Conservation (phyloP, 2,888 invertebrate genomes). For the Pterostichus madidus region DNA sequence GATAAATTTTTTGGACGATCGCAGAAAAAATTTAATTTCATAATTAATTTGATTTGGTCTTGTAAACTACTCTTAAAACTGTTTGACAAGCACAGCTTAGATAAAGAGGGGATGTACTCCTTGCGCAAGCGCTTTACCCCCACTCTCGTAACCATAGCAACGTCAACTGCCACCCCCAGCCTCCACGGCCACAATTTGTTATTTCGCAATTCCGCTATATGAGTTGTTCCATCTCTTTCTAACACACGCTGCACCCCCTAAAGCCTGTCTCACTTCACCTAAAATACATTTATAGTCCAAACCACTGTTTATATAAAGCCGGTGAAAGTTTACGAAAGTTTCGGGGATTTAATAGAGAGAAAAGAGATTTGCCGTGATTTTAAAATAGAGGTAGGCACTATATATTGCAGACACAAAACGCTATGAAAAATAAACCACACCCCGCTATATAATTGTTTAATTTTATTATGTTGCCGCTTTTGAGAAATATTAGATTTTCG, state of each 20-base stretch:
- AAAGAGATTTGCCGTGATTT: slow-evolving; percentile 17
- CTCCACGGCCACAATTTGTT: slow-evolving; percentile 65
- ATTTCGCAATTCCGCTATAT: slow-evolving; percentile 66
- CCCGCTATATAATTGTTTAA: slow-evolving; percentile 59
- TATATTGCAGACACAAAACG: slow-evolving; percentile 52
- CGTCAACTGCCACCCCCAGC: slow-evolving; percentile 64
- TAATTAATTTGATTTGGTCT: no score
- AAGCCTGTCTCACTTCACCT: slow-evolving; percentile 55
- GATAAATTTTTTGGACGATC: no score
- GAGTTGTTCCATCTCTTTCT: slow-evolving; percentile 53
- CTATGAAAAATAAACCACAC: slow-evolving; percentile 57
- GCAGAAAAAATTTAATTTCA: no score
- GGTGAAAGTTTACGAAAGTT: slow-evolving; percentile 22
- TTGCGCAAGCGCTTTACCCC: slow-evolving; percentile 44
- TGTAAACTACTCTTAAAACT: no score
- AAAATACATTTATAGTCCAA: slow-evolving; percentile 65
- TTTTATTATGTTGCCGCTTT: slow-evolving; percentile 39
- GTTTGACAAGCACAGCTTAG: not conserved
- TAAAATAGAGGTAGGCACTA: slow-evolving; percentile 9
- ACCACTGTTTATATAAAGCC: slow-evolving; percentile 47
- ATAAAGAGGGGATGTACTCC: slow-evolving; percentile 3
- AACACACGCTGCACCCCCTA: not conserved
- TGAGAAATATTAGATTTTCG: not conserved
- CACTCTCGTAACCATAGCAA: slow-evolving; percentile 53
- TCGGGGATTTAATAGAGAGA: slow-evolving; percentile 7